These are phyloP conservation scores for Aquatica leii DNA, from an alignment of 2,888 invertebrate species.

Conservation along the genomic window DNA sequence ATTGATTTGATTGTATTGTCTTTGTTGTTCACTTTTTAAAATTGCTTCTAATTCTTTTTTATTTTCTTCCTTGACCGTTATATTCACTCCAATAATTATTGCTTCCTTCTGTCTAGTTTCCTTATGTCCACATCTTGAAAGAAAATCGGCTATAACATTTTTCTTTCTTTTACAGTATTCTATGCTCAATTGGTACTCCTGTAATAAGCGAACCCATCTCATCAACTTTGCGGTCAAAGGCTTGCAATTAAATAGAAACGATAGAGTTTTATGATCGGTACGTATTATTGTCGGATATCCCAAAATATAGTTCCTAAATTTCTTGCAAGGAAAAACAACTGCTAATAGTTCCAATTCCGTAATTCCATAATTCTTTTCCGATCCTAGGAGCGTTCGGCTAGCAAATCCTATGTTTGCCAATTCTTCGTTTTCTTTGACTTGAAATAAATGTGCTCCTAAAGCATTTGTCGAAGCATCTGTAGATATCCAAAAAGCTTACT, in stretches of 20 bases:
- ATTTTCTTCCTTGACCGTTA: background rate
- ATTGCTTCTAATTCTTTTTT: conserved; percentile 3
- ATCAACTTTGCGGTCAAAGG: background rate
- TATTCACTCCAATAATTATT: background rate
- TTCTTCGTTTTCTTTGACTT: background rate
- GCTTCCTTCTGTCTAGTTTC: background rate
- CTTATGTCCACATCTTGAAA: background rate
- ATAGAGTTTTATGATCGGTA: too few relatives aligned
- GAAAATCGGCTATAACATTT: background rate
- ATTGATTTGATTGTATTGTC: too few relatives aligned
- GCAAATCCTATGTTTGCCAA: conserved; percentile 21
- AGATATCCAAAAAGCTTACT: conserved; percentile 8
- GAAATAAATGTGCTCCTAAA: conserved; percentile 27
- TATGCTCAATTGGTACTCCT: background rate
- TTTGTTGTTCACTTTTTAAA: background rate
- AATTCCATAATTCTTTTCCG: conserved; percentile 14
- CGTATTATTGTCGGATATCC: background rate
- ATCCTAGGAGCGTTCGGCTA: background rate
- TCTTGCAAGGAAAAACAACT: conserved; percentile 10
- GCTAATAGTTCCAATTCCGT: conserved; percentile 22
- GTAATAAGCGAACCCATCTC: background rate
- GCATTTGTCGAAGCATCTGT: conserved; percentile 22
- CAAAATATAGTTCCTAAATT: conserved; percentile 17
- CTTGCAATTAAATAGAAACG: background rate
- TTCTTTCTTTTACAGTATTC: background rate